Evolutionary conservation across 2,113 vertebrate genomes (phyloP).

Genomic region (Nyctereutes procyonoides): DNA sequence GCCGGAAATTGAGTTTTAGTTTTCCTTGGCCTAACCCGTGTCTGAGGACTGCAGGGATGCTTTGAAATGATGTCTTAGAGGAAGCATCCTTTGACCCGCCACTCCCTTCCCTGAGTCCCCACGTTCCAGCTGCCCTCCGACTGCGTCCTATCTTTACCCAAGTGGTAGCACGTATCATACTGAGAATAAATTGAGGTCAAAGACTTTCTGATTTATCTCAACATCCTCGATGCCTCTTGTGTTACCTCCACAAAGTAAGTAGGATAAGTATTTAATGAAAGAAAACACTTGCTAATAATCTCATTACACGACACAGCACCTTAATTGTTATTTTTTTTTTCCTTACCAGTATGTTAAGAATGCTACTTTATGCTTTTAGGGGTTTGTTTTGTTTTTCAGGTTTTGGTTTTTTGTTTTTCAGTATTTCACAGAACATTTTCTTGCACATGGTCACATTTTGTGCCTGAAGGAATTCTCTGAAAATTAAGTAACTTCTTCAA

Average conservation of each 20-base stretch:
- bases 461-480: neutral
- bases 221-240: neutral
- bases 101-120: neutral
- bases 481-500: neutral
- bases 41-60: neutral
- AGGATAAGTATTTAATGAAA: neutral
- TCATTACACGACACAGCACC: neutral
- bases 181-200: neutral
- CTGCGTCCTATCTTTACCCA: neutral
- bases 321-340: neutral
- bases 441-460: neutral
- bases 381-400: neutral
- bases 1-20: neutral
- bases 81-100: neutral
- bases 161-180: neutral
- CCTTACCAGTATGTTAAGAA: neutral
- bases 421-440: constrained; percentile 1
- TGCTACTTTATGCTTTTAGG: neutral
- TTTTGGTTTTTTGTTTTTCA: neutral
- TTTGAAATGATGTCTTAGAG: neutral
- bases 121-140: neutral
- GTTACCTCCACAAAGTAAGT: neutral
- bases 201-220: neutral
- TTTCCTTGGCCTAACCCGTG: neutral
- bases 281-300: constrained; percentile 1